Evolutionary conservation across 2,797 vertebrate genomes (phyloP), one percentile per base, ranked within the genome.

Genomic region (Manis javanica): DNA sequence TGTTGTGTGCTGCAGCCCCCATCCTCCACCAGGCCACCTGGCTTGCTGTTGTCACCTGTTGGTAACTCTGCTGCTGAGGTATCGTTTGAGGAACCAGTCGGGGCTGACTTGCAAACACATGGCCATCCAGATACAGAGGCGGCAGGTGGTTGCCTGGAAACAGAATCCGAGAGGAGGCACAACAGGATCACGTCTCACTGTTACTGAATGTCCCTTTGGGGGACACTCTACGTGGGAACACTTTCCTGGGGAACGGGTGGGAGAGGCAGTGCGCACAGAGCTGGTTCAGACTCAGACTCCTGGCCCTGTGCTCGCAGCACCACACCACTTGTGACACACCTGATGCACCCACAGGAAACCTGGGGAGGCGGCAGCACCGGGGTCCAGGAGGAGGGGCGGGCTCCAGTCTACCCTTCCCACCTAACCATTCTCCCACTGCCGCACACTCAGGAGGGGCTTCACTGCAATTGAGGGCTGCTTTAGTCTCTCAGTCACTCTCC

Each of bases 21-120:
- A 0, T 10, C 61, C 37, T 16, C 26, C 26, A 3, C 31, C 7
- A 0, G 31, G n/a, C n/a, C n/a, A 0, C 71, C 39, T 1, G 29
- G 46, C 82, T 37, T 3, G 16, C 83, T 2, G 10, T 24, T 14
- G n/a, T 97, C 98, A 99, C 99, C 99, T 99, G 99, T 87, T 99
- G 99, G 98, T 99, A 99, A 97, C 99, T 99, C 98, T 99, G 99
- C 98, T 99, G 99, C 98, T 99, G 99, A 98, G 99, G 99, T 99
- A 99, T 99, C 0, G 99, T 99, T 66, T 99, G 99, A 74, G 99
- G 99, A 59, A 99, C 99, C 68, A 99, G 99, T 82, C 99, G 99
- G 2, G 99, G 99, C 98, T 99, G 99, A 98, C 99, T 99, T 34
- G 99, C 98, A 98, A 99, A 99, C 83, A 99, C 99, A 0, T 99